Evolutionary conservation across 1,140 invertebrate genomes (phyloP).

Genomic region (Drosophila kikkawai): DNA sequence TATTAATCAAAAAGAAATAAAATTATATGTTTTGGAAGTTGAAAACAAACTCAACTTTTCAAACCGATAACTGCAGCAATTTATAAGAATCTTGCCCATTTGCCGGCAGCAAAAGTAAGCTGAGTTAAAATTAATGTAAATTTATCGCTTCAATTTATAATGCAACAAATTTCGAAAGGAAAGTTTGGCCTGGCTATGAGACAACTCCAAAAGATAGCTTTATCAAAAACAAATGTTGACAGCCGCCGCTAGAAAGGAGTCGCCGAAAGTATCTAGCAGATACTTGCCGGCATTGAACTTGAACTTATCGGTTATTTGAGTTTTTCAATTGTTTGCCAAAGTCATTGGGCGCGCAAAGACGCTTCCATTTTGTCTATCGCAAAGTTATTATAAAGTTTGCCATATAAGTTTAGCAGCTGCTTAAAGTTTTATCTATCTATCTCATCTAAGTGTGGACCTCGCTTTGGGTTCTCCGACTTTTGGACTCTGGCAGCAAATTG

Average conservation of each 20-base stretch:
- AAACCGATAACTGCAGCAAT: slow-evolving; percentile 23
- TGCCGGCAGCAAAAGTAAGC: slow-evolving; percentile 7
- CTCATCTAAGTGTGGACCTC: slow-evolving; percentile 45
- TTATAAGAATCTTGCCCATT: not conserved
- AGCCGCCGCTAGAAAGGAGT: slow-evolving; percentile 11
- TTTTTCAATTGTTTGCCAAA: slow-evolving; percentile 72
- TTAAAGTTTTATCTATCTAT: slow-evolving; percentile 43
- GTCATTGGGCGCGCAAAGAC: slow-evolving; percentile 60
- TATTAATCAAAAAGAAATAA: not conserved
- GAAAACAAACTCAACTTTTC: not conserved
- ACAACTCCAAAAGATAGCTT: slow-evolving; percentile 21
- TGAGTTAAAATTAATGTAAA: slow-evolving; percentile 72
- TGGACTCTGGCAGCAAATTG: slow-evolving; percentile 60
- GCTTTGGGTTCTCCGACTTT: slow-evolving; percentile 28
- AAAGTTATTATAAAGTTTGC: slow-evolving; percentile 74
- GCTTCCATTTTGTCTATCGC: slow-evolving; percentile 37
- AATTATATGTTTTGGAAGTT: too few relatives aligned
- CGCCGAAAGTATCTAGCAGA: slow-evolving; percentile 63
- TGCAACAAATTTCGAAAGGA: slow-evolving; percentile 52
- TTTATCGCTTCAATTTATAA: slow-evolving; percentile 82
- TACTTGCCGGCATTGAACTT: slow-evolving; percentile 69
- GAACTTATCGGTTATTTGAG: slow-evolving; percentile 56
- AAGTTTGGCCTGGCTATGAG: slow-evolving; percentile 5
- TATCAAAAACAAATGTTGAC: slow-evolving; percentile 76
- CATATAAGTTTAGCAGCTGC: slow-evolving; percentile 58